Evolutionary conservation across 2,113 vertebrate species (phyloP).

Genomic region (Nibea albiflora): DNA sequence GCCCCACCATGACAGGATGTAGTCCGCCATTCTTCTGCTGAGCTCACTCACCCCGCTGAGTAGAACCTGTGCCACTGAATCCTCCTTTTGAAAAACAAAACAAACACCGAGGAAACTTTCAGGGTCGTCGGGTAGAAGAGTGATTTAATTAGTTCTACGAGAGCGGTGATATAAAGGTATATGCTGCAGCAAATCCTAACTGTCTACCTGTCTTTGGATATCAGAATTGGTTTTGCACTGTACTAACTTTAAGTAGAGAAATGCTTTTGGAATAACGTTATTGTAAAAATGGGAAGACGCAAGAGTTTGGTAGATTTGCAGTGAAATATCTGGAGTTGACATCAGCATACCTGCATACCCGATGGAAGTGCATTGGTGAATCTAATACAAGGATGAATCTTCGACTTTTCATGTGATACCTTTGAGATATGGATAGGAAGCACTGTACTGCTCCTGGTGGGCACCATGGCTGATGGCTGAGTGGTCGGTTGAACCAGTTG

Average conservation of each 20-base stretch:
- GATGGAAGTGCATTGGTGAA: background rate
- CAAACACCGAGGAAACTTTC: slow-evolving; percentile 16
- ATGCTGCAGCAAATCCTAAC: background rate
- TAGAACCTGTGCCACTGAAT: slow-evolving; percentile 36
- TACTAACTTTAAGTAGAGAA: background rate
- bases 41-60: slow-evolving; percentile 60
- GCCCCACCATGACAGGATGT: slow-evolving; percentile 67
- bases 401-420: background rate
- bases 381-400: background rate
- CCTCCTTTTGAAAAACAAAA: slow-evolving; percentile 31
- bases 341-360: background rate
- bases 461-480: too few species aligned
- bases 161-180: background rate
- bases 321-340: background rate
- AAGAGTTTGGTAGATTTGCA: background rate
- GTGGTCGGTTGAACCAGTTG: too few species aligned
- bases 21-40: slow-evolving; percentile 49
- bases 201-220: background rate
- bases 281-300: background rate
- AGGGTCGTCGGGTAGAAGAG: slow-evolving; percentile 15
- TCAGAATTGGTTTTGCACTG: background rate
- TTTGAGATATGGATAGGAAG: too few species aligned
- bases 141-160: background rate
- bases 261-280: background rate
- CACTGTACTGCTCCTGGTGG: too few species aligned